Conservation (phyloP, 2,888 invertebrate species). For the Onthophagus sagittarius region DNA sequence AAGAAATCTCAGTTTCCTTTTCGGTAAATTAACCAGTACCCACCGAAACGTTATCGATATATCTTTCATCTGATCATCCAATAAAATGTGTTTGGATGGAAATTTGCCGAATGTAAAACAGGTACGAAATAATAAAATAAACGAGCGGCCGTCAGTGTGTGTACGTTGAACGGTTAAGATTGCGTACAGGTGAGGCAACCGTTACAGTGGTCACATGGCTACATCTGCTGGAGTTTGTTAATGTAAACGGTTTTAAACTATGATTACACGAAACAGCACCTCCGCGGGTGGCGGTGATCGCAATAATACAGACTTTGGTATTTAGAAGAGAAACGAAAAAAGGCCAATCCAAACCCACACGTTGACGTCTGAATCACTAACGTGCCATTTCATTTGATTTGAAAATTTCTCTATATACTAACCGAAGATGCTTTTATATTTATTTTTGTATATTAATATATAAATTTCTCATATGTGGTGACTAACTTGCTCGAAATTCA, state of each 20-base stretch:
- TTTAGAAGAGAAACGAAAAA: not conserved
- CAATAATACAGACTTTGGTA: not conserved
- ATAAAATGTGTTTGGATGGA: conserved; percentile 8
- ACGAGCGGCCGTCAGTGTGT: not conserved
- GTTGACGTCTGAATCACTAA: not conserved
- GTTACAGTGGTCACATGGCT: conserved; percentile 1
- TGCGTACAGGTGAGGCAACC: not conserved
- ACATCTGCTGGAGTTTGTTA: conserved; percentile 5
- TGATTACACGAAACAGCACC: conserved; percentile 3
- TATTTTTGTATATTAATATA: no score
- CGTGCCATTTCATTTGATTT: no score
- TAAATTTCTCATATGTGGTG: no score
- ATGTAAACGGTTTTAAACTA: conserved; percentile 10
- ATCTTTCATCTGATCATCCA: not conserved
- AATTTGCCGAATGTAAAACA: conserved; percentile 3
- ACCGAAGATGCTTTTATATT: no score
- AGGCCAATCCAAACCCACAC: not conserved
- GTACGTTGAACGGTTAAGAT: not conserved
- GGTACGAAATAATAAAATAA: conserved; percentile 14
- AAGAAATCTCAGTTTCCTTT: not conserved
- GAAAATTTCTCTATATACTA: no score
- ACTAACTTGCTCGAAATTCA: no score
- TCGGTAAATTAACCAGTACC: not conserved
- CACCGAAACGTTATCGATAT: not conserved
- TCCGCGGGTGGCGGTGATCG: not conserved